phyloP scores from a whole-genome alignment of 2,797 vertebrate species.

The Lithobates pipiens region DNA sequence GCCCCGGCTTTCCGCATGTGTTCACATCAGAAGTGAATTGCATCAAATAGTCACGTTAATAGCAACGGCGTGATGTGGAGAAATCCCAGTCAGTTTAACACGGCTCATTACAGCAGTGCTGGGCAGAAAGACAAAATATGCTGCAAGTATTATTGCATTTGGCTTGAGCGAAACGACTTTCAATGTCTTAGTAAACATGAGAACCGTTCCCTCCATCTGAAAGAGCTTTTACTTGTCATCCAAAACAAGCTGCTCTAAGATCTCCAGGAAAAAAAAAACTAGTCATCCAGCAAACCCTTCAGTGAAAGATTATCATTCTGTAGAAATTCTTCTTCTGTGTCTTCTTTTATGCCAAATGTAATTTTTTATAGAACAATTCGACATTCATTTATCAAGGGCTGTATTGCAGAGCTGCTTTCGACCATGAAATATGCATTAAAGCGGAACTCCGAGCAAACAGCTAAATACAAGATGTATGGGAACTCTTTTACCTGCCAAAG shows the following conservation, averaged over 20 bases:
- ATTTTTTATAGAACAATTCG: not conserved
- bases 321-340: constrained; percentile 14
- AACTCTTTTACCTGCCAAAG: too few relatives aligned
- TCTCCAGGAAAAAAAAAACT: constrained; percentile 62
- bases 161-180: constrained; percentile 53
- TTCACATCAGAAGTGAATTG: constrained; percentile 20
- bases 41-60: constrained; percentile 14
- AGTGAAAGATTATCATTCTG: fast-evolving
- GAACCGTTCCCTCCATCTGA: constrained; percentile 60
- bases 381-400: too few relatives aligned
- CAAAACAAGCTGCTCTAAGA: constrained; percentile 58
- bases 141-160: constrained; percentile 56
- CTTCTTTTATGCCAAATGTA: not conserved
- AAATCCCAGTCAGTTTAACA: constrained; percentile 25
- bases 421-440: too few relatives aligned
- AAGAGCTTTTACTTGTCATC: constrained; percentile 63
- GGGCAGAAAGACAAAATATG: constrained; percentile 59
- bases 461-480: too few relatives aligned
- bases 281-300: constrained; percentile 51
- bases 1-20: constrained; percentile 8
- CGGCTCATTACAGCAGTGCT: constrained; percentile 60
- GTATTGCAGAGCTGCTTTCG: too few relatives aligned
- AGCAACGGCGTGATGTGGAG: constrained; percentile 14
- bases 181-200: constrained; percentile 29
- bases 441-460: too few relatives aligned